These are phyloP conservation scores for Stenolophus ochropezus DNA, from an alignment of 2,888 invertebrate species.

Conservation along the genomic window DNA sequence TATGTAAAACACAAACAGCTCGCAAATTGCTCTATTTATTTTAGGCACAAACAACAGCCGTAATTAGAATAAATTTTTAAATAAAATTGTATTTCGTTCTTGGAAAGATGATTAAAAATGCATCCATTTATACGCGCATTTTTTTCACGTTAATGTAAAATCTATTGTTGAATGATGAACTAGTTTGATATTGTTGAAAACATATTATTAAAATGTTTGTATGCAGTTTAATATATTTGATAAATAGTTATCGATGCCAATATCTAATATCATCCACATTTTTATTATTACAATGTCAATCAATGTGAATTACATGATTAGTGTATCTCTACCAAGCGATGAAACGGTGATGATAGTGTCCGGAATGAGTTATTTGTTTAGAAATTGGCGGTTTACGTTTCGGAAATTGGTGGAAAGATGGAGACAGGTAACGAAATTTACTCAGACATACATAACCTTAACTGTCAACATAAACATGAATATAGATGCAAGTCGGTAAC, in stretches of 20 bases:
- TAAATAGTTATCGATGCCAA: background rate
- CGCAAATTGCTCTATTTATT: too few species aligned
- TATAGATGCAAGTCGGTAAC: too few species aligned
- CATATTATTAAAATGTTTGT: background rate
- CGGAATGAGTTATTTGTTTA: background rate
- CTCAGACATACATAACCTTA: background rate
- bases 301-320: background rate
- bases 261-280: background rate
- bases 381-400: background rate
- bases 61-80: too few species aligned
- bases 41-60: too few species aligned
- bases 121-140: too few species aligned
- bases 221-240: slow-evolving; percentile 5
- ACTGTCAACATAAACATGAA: too few species aligned
- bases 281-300: background rate
- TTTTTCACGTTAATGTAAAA: slow-evolving; percentile 15
- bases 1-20: too few species aligned
- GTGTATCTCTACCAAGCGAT: background rate
- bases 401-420: background rate
- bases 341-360: background rate
- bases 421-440: background rate
- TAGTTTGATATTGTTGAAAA: background rate
- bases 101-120: too few species aligned
- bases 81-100: too few species aligned
- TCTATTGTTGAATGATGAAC: background rate